Percentiles rank a stretch among this genome's conserved stretches.
Conservation (phyloP, 2,113 vertebrate genomes). For the Xiphophorus hellerii region DNA sequence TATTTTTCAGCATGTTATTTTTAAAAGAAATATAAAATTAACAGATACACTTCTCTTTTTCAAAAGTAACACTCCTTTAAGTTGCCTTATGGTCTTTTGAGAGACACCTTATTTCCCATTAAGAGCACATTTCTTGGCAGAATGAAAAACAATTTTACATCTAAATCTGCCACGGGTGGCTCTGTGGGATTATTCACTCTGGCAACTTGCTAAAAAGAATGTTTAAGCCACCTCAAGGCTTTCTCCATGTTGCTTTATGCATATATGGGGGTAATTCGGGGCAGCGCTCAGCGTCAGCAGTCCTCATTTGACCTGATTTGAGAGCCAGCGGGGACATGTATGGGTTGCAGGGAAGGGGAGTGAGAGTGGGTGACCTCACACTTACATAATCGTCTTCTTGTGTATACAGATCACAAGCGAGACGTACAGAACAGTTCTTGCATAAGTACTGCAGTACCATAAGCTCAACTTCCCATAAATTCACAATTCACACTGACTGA, state of each 20-base stretch:
- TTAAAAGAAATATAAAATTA: too few species aligned
- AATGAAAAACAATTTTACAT: too few species aligned
- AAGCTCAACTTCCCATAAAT: neutral
- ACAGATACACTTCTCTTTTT: too few species aligned
- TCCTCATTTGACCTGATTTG: conserved; percentile 76
- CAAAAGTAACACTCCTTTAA: too few species aligned
- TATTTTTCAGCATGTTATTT: too few species aligned
- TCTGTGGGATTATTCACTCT: neutral
- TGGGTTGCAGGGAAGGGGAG: conserved; percentile 27
- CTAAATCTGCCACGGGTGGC: too few species aligned
- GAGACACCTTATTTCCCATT: too few species aligned
- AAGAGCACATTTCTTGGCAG: too few species aligned
- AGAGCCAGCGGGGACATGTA: conserved; percentile 64
- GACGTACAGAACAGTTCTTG: conserved; percentile 9
- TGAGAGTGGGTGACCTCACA: conserved; percentile 26
- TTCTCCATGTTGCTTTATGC: conserved; percentile 25
- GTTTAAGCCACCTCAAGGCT: neutral
- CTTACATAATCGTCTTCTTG: conserved; percentile 74
- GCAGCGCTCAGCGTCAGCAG: conserved; percentile 21
- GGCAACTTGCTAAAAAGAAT: conserved; percentile 6
- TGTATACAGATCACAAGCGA: conserved; percentile 56
- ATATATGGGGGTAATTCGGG: conserved; percentile 19
- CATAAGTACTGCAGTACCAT: neutral
- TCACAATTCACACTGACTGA: neutral
- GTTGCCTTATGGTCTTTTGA: too few species aligned